phyloP scores from a whole-genome alignment of 2,113 vertebrate genomes.

The Odobenus rosmarus region DNA sequence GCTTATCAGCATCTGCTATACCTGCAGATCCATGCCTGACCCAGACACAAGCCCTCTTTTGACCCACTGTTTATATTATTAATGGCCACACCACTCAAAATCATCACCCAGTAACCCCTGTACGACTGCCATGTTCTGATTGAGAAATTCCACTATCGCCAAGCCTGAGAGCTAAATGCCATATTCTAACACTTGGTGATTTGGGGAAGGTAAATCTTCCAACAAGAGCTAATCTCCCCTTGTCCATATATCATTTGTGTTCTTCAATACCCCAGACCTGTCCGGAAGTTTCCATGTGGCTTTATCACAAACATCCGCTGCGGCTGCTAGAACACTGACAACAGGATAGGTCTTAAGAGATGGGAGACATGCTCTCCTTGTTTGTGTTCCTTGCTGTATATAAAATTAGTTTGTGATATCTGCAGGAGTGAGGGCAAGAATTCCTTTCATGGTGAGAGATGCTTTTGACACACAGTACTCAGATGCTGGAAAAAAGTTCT shows the following conservation, averaged over 20 bases:
- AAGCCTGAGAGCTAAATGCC: background rate
- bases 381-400: conserved; percentile 74
- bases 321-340: conserved; percentile 60
- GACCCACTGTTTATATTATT: background rate
- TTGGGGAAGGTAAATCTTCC: background rate
- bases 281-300: conserved; percentile 54
- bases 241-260: conserved; percentile 52
- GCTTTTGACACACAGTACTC: conserved; percentile 53
- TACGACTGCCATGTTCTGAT: background rate
- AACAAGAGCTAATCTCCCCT: background rate
- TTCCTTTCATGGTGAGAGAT: conserved; percentile 75
- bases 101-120: background rate
- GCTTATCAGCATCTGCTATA: background rate
- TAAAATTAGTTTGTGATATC: conserved; percentile 75
- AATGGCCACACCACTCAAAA: background rate
- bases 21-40: background rate
- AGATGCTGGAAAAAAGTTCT: background rate
- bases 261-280: conserved; percentile 61
- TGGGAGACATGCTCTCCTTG: conserved; percentile 63
- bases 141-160: background rate
- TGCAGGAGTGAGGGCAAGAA: conserved; percentile 43
- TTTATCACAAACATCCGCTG: conserved; percentile 68
- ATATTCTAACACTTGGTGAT: background rate
- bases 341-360: conserved; percentile 65
- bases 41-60: rapidly evolving